These are phyloP conservation scores for Nymphalis io DNA, from an alignment of 1,140 invertebrate genomes.

Conservation along the genomic window DNA sequence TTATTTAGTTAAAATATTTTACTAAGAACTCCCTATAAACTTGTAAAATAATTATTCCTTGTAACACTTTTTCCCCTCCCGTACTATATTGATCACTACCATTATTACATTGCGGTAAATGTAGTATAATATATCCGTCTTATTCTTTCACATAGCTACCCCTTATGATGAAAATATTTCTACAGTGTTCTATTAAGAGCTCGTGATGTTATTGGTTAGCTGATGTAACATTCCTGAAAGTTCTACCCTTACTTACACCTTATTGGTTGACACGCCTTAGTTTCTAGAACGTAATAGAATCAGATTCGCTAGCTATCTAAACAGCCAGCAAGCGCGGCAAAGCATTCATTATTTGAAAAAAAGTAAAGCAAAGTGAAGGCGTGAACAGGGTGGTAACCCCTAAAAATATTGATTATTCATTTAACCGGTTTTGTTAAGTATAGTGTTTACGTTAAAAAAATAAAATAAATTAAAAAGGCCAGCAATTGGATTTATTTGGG, in stretches of 20 bases:
- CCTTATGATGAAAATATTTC: background rate
- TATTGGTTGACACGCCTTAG: slow-evolving; percentile 39
- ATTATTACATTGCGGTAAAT: background rate
- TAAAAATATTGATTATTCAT: slow-evolving; percentile 24
- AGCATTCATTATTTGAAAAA: slow-evolving; percentile 55
- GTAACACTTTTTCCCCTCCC: background rate
- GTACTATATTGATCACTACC: background rate
- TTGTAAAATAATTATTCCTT: background rate
- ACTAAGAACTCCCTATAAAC: background rate
- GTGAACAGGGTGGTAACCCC: slow-evolving; percentile 41
- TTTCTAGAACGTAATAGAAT: slow-evolving; percentile 50
- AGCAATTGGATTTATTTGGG: slow-evolving; percentile 87
- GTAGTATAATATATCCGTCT: background rate
- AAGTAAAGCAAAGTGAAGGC: slow-evolving; percentile 43
- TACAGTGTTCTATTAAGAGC: slow-evolving; percentile 16
- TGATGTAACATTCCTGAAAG: slow-evolving; percentile 37
- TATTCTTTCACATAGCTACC: background rate
- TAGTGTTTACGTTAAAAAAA: background rate
- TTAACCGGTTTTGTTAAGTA: background rate
- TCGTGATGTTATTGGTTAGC: slow-evolving; percentile 38
- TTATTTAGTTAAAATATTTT: background rate
- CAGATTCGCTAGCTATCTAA: slow-evolving; percentile 51
- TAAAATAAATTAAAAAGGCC: slow-evolving; percentile 66
- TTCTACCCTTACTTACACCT: slow-evolving; percentile 34
- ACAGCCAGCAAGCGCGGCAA: slow-evolving; percentile 44